Percentiles rank a stretch among this genome's conserved stretches.
These are phyloP conservation scores for Panthera tigris DNA, from an alignment of 2,113 vertebrate species.

Conservation along the genomic window DNA sequence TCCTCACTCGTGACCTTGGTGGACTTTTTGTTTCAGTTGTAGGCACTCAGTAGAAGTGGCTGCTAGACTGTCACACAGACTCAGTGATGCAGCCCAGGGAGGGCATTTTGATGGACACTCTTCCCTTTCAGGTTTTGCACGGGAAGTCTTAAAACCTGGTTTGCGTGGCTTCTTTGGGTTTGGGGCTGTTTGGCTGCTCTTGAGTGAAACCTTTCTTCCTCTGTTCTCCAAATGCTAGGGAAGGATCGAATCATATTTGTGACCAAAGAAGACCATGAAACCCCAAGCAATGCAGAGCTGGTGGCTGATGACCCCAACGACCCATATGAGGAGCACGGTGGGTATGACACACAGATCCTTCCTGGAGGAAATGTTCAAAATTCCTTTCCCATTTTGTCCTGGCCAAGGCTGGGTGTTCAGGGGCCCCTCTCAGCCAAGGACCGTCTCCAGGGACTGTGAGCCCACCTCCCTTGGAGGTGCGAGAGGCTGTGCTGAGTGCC, in stretches of 20 bases:
- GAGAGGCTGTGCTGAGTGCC: neutral
- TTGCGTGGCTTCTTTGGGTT: neutral
- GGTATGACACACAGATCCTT: slow-evolving; percentile 25
- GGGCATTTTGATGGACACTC: neutral
- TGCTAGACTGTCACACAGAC: neutral
- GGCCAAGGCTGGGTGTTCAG: neutral
- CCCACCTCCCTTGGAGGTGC: neutral
- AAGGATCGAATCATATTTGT: slow-evolving; percentile 91
- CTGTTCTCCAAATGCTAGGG: slow-evolving; percentile 77
- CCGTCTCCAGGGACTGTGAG: neutral
- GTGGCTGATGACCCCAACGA: slow-evolving; percentile 96
- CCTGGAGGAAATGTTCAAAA: neutral
- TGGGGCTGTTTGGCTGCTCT: neutral
- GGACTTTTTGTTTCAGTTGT: neutral
- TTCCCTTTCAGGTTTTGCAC: neutral
- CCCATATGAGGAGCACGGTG: slow-evolving; percentile 95
- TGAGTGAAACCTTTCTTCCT: slow-evolving; percentile 56
- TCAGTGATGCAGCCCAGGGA: neutral
- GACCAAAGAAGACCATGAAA: slow-evolving; percentile 94
- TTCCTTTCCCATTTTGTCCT: neutral
- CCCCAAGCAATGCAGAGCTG: slow-evolving; percentile 96
- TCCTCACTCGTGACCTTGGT: neutral
- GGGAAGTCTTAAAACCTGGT: neutral
- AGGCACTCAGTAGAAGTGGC: neutral
- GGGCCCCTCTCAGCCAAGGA: neutral